Conservation (phyloP, 2,888 invertebrate species). For the Machimus rusticus region DNA sequence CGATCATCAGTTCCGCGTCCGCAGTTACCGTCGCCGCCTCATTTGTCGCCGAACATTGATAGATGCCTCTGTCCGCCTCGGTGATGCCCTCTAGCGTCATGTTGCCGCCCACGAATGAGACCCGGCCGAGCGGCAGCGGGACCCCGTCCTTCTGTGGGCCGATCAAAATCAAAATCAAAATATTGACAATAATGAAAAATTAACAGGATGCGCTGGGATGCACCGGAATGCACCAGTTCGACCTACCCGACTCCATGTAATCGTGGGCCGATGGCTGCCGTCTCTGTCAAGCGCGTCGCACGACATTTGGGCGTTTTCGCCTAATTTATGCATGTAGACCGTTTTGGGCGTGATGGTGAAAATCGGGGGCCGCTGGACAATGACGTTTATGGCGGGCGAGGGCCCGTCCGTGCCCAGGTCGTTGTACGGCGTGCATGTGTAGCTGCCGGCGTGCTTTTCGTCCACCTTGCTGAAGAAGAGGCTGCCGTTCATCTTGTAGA, state of each 20-base stretch:
- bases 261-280: constrained; percentile 70
- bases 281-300: constrained; percentile 80
- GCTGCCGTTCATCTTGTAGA: constrained; percentile 84
- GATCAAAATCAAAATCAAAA: background rate
- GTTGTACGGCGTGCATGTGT: constrained; percentile 92
- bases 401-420: constrained; percentile 85
- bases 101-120: constrained; percentile 75
- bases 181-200: constrained; percentile 39
- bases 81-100: constrained; percentile 82
- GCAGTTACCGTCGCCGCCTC: constrained; percentile 85
- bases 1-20: constrained; percentile 81
- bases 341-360: constrained; percentile 82
- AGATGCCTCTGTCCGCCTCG: constrained; percentile 87
- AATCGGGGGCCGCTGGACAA: constrained; percentile 84
- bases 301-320: constrained; percentile 80
- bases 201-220: background rate
- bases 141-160: constrained; percentile 76
- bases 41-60: constrained; percentile 84
- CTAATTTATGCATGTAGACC: constrained; percentile 83
- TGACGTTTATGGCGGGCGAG: constrained; percentile 83
- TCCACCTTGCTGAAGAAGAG: constrained; percentile 84
- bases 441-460: constrained; percentile 84
- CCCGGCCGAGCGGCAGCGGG: constrained; percentile 73
- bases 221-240: background rate
- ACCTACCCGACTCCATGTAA: constrained; percentile 74